Evolutionary conservation across 1,140 invertebrate genomes (phyloP).

Genomic region (silkworm (Bombyx mori)): DNA sequence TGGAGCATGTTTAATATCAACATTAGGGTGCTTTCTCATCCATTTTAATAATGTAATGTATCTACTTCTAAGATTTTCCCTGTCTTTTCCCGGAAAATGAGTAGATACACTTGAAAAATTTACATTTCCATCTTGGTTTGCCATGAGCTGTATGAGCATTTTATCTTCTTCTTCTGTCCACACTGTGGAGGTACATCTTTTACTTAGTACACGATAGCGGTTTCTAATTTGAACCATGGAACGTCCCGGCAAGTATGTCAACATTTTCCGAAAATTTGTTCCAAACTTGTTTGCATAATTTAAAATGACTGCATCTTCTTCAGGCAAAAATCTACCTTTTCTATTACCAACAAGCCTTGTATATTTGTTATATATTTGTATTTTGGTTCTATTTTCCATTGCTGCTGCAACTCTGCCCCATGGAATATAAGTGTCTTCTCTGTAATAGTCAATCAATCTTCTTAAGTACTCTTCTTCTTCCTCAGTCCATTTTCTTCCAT

Average conservation of each 20-base stretch:
- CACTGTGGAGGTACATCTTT: conserved; percentile 39
- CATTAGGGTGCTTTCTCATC: conserved; percentile 48
- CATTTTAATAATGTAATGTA: conserved; percentile 47
- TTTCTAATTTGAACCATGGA: conserved; percentile 39
- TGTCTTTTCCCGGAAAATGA: conserved; percentile 50
- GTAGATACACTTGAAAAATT: conserved; percentile 39
- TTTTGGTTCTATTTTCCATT: conserved; percentile 74
- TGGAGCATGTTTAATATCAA: conserved; percentile 41
- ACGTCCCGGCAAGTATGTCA: conserved; percentile 43
- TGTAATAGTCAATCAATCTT: conserved; percentile 70
- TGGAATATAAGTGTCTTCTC: conserved; percentile 74
- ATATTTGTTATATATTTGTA: conserved; percentile 76
- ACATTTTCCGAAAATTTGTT: conserved; percentile 65
- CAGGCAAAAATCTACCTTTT: conserved; percentile 74
- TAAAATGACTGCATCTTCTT: conserved; percentile 75
- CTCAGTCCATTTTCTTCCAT: conserved; percentile 68
- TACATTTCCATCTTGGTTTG: conserved; percentile 37
- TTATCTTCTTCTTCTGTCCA: conserved; percentile 57
- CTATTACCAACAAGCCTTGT: conserved; percentile 59
- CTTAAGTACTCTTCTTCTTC: conserved; percentile 74
- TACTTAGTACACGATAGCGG: conserved; percentile 38
- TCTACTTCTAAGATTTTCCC: conserved; percentile 40
- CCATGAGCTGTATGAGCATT: conserved; percentile 46
- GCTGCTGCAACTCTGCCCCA: conserved; percentile 75
- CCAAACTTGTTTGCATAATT: conserved; percentile 75